A percentile compares a stretch with the other conserved stretches of the same genome.
Conservation (phyloP, 1,140 invertebrate species). For the Neodiprion lecontei region DNA sequence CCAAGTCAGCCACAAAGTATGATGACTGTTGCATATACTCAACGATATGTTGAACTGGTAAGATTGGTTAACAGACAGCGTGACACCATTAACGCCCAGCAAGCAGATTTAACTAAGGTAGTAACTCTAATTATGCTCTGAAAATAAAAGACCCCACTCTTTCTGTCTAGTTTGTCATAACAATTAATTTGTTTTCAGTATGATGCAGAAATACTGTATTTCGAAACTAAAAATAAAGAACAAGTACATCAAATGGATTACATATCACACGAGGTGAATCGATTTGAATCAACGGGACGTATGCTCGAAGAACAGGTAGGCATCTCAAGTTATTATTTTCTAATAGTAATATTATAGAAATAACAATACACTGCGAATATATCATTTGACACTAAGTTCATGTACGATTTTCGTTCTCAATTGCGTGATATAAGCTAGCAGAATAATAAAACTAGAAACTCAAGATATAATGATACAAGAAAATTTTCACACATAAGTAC, state of each 20-base stretch:
- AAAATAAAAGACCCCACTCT: not conserved
- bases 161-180: not conserved
- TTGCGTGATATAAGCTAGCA: slow-evolving; percentile 11
- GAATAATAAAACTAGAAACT: not conserved
- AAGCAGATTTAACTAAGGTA: slow-evolving; percentile 88
- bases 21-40: slow-evolving; percentile 62
- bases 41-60: slow-evolving; percentile 73
- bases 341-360: slow-evolving; percentile 1
- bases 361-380: not conserved
- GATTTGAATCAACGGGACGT: slow-evolving; percentile 76
- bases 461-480: too few species aligned
- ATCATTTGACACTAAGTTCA: not conserved
- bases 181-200: slow-evolving; percentile 66
- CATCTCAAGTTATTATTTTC: slow-evolving; percentile 14
- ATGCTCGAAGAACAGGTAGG: slow-evolving; percentile 79
- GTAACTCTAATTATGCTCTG: slow-evolving; percentile 15
- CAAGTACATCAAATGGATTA: slow-evolving; percentile 84
- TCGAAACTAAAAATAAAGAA: slow-evolving; percentile 87
- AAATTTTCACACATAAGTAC: too few species aligned
- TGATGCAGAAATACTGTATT: slow-evolving; percentile 87
- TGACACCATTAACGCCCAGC: slow-evolving; percentile 86
- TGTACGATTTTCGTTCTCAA: slow-evolving; percentile 12
- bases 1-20: slow-evolving; percentile 56
- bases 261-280: slow-evolving; percentile 80
- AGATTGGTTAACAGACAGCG: slow-evolving; percentile 88